A percentile compares a stretch with the other conserved stretches of the same genome.
These are phyloP conservation scores for Chalcosyrphus nemorum DNA, from an alignment of 2,888 invertebrate species.

Conservation along the genomic window DNA sequence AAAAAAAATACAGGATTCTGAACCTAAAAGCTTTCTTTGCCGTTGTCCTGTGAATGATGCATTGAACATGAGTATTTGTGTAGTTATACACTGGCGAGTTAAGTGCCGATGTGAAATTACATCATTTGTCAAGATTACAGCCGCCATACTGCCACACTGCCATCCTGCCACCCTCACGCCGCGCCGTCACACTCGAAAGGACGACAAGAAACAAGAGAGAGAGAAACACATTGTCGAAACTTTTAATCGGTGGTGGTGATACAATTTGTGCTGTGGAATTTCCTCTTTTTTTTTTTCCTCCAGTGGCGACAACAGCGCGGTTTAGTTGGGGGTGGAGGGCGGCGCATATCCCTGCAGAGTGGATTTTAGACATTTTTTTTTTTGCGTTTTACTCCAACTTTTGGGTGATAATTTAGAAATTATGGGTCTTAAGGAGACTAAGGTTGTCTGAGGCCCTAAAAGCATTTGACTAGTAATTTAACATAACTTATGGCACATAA, in stretches of 20 bases:
- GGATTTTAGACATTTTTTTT: not conserved
- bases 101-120: conserved; percentile 71
- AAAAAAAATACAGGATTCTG: not conserved
- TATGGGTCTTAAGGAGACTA: conserved; percentile 15
- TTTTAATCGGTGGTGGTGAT: conserved; percentile 68
- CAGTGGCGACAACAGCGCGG: conserved; percentile 9
- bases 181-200: conserved; percentile 5
- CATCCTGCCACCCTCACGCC: not conserved
- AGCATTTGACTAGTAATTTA: conserved; percentile 36
- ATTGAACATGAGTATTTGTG: conserved; percentile 64
- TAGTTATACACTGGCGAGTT: conserved; percentile 58
- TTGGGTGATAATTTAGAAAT: conserved; percentile 37
- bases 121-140: conserved; percentile 69
- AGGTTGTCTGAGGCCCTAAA: conserved; percentile 19
- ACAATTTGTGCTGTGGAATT: conserved; percentile 54
- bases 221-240: conserved; percentile 61
- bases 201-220: conserved; percentile 55
- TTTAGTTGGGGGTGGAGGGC: too few species aligned
- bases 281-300: conserved; percentile 24
- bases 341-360: not conserved
- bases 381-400: not conserved
- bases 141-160: not conserved
- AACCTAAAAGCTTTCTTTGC: conserved; percentile 43
- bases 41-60: conserved; percentile 61
- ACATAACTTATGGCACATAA: conserved; percentile 25